Evolutionary conservation across 2,113 vertebrate species (phyloP).

Genomic region (Triplophysa rosa): DNA sequence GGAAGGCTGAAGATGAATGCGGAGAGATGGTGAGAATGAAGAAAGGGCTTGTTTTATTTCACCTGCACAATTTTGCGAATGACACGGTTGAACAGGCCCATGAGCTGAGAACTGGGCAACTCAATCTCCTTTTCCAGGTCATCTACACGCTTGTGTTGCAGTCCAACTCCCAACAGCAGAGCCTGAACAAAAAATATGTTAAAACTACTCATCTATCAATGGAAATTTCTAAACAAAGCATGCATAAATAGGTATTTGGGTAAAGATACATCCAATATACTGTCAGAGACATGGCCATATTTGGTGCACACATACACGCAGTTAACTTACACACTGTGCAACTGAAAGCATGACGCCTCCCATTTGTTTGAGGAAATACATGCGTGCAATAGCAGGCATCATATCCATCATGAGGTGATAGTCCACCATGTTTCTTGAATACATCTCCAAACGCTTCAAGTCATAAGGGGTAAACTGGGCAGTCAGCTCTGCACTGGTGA

Average conservation of each 20-base stretch:
- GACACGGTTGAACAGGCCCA: slow-evolving; percentile 96
- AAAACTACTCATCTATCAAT: too few species aligned
- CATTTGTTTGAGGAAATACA: slow-evolving; percentile 87
- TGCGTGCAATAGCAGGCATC: slow-evolving; percentile 80
- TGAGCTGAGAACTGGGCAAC: slow-evolving; percentile 87
- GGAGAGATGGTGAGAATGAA: neutral
- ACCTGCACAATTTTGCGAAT: slow-evolving; percentile 94
- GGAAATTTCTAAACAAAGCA: neutral
- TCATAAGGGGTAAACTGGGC: slow-evolving; percentile 86
- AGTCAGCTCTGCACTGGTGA: slow-evolving; percentile 77
- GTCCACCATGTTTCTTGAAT: slow-evolving; percentile 97
- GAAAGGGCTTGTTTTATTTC: slow-evolving; percentile 18
- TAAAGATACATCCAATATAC: too few species aligned
- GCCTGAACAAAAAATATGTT: slow-evolving; percentile 71
- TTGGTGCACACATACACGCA: neutral
- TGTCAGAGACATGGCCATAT: too few species aligned
- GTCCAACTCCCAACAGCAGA: slow-evolving; percentile 88
- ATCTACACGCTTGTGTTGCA: slow-evolving; percentile 93
- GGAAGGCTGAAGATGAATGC: neutral
- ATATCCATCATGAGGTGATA: slow-evolving; percentile 99
- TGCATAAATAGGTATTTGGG: neutral
- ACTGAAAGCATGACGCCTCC: slow-evolving; percentile 83
- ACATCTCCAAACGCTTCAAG: slow-evolving; percentile 93
- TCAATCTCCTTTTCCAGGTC: slow-evolving; percentile 91
- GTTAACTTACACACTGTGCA: slow-evolving; percentile 84